Percentiles rank a stretch among this genome's conserved stretches.
Evolutionary conservation across 2,797 vertebrate genomes (phyloP).

Genomic region (Chelonia mydas): DNA sequence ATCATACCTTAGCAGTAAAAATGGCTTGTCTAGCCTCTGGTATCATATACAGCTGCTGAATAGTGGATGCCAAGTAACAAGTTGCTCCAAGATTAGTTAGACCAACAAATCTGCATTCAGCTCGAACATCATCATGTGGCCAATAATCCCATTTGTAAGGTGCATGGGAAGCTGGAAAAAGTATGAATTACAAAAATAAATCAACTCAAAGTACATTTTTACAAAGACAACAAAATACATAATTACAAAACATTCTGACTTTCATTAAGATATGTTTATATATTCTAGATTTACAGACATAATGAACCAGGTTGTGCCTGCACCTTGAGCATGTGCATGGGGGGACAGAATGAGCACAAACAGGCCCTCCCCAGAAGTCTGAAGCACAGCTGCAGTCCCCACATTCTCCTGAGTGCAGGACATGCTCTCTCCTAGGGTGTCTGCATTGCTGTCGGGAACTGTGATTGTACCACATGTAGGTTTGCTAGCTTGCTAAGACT

Average conservation of each 20-base stretch:
- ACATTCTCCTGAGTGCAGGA: neutral
- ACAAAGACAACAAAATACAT: neutral
- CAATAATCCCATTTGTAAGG: conserved; percentile 99
- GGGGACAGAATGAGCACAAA: neutral
- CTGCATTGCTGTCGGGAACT: neutral
- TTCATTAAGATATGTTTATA: neutral
- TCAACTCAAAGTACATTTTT: neutral
- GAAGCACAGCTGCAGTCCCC: neutral
- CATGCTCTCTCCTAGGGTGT: neutral
- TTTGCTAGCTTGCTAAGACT: neutral
- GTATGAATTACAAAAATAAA: neutral
- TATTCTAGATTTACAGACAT: neutral
- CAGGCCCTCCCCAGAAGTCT: neutral
- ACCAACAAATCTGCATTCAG: conserved; percentile 96
- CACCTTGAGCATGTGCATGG: neutral
- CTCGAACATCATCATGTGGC: conserved; percentile 97
- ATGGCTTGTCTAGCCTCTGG: conserved; percentile 97
- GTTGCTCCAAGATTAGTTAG: conserved; percentile 97
- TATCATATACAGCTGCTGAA: conserved; percentile 99
- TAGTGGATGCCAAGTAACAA: conserved; percentile 97
- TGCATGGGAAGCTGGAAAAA: conserved; percentile 89
- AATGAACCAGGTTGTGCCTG: neutral
- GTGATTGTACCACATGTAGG: neutral
- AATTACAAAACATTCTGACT: neutral
- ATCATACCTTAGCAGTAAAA: conserved; percentile 95